Base-by-base conservation (phyloP, 2,888 invertebrate genomes). In the Zaprionus lineosus region DNA sequence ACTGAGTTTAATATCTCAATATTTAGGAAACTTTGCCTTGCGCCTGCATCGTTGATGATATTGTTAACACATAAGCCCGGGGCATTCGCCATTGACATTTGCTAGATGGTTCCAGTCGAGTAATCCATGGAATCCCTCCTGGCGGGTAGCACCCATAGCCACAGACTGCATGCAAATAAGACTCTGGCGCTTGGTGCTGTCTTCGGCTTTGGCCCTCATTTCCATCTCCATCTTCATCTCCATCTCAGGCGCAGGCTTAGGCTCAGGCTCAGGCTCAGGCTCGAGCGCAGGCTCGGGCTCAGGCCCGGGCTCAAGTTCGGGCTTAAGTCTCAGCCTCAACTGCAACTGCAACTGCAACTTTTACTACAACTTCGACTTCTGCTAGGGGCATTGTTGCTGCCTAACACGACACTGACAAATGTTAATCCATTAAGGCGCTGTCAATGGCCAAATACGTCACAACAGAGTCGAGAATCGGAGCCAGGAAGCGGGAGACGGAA, bases 381-480 rank as follows among this genome's bases (percentile, higher is more conserved):
- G 75, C 73, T 61, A 40, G 61, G 28, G 84, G 61, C 74, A 73
- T 70, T 70, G 81, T 65, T 57, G 60, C 69, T 52, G 74, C 61
- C 76, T 82, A 86, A 88, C 87, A 72, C 86, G 88, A 86, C 88
- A 78, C 76, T 68, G 84, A 88, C 86, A 86, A 88, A 88, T 88
- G 85, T 82, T 87, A 86, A 88, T 87, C 88, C 88, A 88, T 88
- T 88, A 87, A 84, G 75, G 67, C 75, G 77, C 87, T 88, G 87
- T 88, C 87, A 88, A 88, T 88, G 77, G 83, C 59, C 76, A 86
- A 86, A 88, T 88, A 83, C 84, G 88, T 88, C 88, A 88, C 84
- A 83, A 67, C 67, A 74, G 44, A 48, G 33, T 14, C 15, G 26
- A 9, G 9, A 15, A 24, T 8, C 15, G 21, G 7, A 16, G 26